These are phyloP conservation scores for Anseranas semipalmata DNA, from an alignment of 2,113 vertebrate genomes.

Conservation along the genomic window DNA sequence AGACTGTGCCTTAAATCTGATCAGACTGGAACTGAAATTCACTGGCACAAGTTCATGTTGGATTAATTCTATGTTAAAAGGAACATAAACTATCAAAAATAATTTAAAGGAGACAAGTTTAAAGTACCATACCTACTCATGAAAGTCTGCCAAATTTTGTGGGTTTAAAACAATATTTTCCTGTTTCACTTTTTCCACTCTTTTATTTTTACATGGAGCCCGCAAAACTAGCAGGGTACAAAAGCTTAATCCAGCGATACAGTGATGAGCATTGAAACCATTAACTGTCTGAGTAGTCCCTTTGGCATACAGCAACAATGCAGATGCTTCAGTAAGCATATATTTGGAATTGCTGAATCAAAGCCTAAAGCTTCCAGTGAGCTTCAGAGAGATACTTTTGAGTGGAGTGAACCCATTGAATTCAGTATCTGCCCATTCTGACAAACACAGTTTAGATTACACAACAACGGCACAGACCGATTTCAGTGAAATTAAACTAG, in stretches of 20 bases:
- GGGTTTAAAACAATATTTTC: neutral
- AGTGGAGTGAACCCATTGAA: neutral
- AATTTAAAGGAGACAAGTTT: neutral
- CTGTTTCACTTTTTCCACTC: neutral
- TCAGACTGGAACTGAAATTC: neutral
- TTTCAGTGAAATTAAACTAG: neutral
- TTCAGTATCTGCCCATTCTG: neutral
- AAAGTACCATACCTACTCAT: neutral
- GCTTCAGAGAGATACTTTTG: neutral
- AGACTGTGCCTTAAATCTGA: neutral
- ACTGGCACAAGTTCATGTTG: neutral
- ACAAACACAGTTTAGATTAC: neutral
- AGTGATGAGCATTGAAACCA: neutral
- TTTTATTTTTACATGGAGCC: neutral
- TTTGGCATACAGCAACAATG: neutral
- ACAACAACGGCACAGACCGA: neutral
- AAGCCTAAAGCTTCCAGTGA: neutral
- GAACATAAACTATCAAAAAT: neutral
- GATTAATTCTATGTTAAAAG: neutral
- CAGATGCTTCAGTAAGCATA: neutral
- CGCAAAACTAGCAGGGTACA: neutral
- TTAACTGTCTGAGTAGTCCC: neutral
- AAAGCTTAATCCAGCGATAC: neutral
- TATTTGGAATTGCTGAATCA: neutral
- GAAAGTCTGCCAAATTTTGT: neutral